Conservation (phyloP, 2,888 invertebrate genomes). For the Andrena chrysosceles region DNA sequence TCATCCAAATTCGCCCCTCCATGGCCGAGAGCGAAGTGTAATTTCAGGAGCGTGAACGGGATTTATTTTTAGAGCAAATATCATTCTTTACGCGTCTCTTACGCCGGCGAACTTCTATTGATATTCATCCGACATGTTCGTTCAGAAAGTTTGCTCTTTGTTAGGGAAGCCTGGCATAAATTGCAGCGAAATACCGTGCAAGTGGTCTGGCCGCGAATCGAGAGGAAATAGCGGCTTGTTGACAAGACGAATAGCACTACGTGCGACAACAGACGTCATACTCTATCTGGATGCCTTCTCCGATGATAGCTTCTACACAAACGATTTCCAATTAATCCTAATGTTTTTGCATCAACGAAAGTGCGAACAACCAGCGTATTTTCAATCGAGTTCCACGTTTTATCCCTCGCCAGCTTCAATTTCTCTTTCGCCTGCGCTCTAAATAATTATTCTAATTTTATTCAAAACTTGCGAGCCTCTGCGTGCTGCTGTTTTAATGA, state of each 20-base stretch:
- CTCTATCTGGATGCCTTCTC: constrained; percentile 26
- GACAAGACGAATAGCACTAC: constrained; percentile 65
- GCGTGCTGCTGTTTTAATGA: too few species aligned
- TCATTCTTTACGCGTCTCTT: not conserved
- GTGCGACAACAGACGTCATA: constrained; percentile 58
- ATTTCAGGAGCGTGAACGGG: not conserved
- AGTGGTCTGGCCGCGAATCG: constrained; percentile 45
- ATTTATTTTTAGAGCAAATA: constrained; percentile 10
- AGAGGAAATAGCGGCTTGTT: constrained; percentile 56
- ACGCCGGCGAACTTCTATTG: not conserved
- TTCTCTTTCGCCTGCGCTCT: not conserved
- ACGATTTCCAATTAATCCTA: constrained; percentile 48
- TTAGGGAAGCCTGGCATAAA: constrained; percentile 31
- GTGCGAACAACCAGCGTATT: too few species aligned
- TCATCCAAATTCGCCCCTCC: not conserved
- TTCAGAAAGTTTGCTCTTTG: constrained; percentile 9
- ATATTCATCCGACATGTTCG: constrained; percentile 13
- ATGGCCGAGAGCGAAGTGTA: not conserved
- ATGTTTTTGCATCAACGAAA: not conserved
- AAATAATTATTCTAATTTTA: too few species aligned
- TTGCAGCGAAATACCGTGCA: constrained; percentile 31
- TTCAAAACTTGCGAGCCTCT: too few species aligned
- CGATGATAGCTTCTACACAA: constrained; percentile 39
- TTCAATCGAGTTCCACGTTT: not conserved
- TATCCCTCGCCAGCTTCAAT: not conserved